Base-by-base conservation (phyloP, 2,888 invertebrate species). In the Athetis lepigone region DNA sequence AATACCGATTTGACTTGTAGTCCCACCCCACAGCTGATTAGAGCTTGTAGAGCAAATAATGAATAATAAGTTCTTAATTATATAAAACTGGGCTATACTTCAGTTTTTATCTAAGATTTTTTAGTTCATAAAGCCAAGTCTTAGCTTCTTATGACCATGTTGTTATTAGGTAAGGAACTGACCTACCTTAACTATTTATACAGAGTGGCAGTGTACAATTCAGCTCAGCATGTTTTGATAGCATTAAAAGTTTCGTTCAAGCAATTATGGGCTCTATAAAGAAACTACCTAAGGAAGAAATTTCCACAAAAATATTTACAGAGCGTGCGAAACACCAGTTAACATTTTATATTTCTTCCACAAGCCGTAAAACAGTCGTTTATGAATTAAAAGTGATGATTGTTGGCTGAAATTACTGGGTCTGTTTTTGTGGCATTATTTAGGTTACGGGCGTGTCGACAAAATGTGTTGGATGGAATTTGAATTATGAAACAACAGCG, bases 341-440 rank as follows among this genome's bases (percentile, higher is more conserved):
- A 59, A 47, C 25, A 11, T 60, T 50, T 43, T 43, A 65, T 39
- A 65, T 56, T 67, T 54, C 62, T 68, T 61, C 51, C 62, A 36
- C 8, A 52, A 52, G 36, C 68, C 70, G 47, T 78, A 75, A 78
- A 78, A 69, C 36, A 39, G 51, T 47, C 60, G 51, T 63, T 67
- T 67, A 54, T 52, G 49, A 49, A 65, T 67, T 60, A 47, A 50
- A 59, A 73, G 64, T 43, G 64, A 42, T 67, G 64, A 56, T 59
- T 59, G 29, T 39, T 36, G 51, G 33, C 21, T 43, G 23, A 72
- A 69, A 60, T 67, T 50, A 61, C 52, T 18, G 19, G 33, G 42
- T 11, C 9, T 25, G 63, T 50, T 49, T 46, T 45, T 27, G 29
- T 33, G 7, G 29, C 11, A 23, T 51, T 33, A 50, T 65, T 71